phyloP scores from a whole-genome alignment of 2,113 vertebrate species.

The Gymnocephalus cernua region DNA sequence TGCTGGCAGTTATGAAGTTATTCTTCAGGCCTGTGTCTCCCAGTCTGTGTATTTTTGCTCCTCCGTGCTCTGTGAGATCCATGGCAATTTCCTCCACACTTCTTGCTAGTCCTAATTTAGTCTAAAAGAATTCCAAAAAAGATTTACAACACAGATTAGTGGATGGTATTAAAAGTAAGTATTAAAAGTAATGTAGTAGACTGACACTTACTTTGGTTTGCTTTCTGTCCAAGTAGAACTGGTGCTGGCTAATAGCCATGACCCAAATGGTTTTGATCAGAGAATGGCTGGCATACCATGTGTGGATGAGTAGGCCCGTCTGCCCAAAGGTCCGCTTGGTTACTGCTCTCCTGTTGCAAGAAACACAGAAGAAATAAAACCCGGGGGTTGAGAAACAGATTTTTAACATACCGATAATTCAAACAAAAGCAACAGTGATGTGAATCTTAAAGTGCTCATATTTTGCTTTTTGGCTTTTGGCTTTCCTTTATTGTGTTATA shows the following conservation, averaged over 20 bases:
- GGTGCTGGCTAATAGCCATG: conserved; percentile 99
- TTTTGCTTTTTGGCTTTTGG: too few species aligned
- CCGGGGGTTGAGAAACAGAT: neutral
- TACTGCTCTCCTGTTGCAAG: conserved; percentile 89
- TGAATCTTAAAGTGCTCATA: too few species aligned
- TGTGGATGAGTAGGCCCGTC: conserved; percentile 95
- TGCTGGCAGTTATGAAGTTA: conserved; percentile 97
- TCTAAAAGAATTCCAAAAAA: conserved; percentile 76
- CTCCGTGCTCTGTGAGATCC: conserved; percentile 93
- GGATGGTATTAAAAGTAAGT: neutral
- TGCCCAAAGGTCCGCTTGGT: conserved; percentile 97
- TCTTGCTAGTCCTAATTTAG: conserved; percentile 91
- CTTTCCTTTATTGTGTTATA: too few species aligned
- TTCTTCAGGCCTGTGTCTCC: conserved; percentile 89
- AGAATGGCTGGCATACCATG: conserved; percentile 97
- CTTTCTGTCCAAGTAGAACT: conserved; percentile 99
- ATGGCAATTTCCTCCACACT: conserved; percentile 93
- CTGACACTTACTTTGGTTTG: conserved; percentile 94
- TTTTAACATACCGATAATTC: neutral
- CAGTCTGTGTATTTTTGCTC: conserved; percentile 87
- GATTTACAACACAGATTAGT: neutral
- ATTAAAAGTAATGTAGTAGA: neutral
- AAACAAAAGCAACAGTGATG: neutral
- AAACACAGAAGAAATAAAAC: conserved; percentile 1
- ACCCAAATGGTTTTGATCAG: conserved; percentile 99